Base-by-base conservation (phyloP, 1,140 invertebrate species). In the Penaeus indicus region DNA sequence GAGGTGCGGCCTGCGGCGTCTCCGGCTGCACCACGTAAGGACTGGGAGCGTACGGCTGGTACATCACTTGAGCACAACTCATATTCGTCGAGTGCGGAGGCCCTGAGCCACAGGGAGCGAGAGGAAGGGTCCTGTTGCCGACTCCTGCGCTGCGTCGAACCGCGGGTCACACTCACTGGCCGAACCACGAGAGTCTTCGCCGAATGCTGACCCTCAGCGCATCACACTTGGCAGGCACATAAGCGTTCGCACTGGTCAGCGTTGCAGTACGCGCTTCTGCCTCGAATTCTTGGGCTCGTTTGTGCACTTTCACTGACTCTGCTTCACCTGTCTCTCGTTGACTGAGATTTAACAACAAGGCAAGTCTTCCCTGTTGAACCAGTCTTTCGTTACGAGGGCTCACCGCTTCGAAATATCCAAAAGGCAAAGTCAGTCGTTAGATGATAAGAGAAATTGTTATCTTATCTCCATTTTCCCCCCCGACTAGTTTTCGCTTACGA, bases 31-130 rank as follows among this genome's bases (percentile, higher is more conserved):
- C 85, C 62, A 86, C 79, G 78, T 86, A 86, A 22, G 85, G 85
- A 47, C 85, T 86, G 62, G 77, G 85, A 63, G 85, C 85, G 77
- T 86, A 86, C 75, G 85, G 85, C 63, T 86, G 85, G 78, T 86
- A 86, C 85, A 86, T 86, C 62, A 86, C 85, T 86, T 86, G 85
- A 18, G 85, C 85, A 60, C 85, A 86, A 86, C 85, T 86, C 85
- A 86, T 86, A 81, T 86, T 86, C 77, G 72, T 32, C 72, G 72
- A 18, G 27, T 25, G 72, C 72, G 42, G 72, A 32, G 72, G 42
- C 54, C 54, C 72, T 75, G 72, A 75, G 42, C 21, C 72, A 75
- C 42, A 27, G 42, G 72, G 72, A 32, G 19, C 72, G 27, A 27
- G 7, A 32, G 21, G 27, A 38, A 27, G 25, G 25, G 72, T 27